phyloP scores from a whole-genome alignment of 2,797 vertebrate genomes.

The Lophotriccus pileatus region DNA sequence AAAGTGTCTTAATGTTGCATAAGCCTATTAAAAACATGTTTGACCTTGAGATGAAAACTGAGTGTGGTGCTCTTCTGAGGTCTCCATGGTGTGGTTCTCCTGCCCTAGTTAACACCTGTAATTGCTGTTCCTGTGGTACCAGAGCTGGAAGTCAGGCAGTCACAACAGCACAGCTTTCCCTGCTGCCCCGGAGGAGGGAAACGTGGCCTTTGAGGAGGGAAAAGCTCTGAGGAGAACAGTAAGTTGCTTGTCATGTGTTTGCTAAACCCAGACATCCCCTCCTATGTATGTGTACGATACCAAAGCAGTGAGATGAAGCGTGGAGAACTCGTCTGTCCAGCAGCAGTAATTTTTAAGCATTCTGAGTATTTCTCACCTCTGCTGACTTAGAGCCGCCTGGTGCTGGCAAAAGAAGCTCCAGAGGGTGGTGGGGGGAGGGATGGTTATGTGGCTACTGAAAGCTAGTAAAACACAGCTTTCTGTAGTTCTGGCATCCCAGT shows the following conservation, averaged over 20 bases:
- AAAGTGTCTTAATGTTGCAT: neutral
- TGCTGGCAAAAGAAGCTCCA: neutral
- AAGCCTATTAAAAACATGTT: neutral
- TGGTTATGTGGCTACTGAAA: neutral
- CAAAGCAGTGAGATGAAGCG: neutral
- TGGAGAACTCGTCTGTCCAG: neutral
- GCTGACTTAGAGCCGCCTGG: neutral
- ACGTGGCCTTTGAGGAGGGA: rapidly evolving
- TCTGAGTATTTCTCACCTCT: neutral
- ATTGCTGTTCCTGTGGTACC: neutral
- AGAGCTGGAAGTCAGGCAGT: neutral
- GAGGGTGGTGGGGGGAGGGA: neutral
- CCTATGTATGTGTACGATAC: rapidly evolving
- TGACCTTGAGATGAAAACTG: neutral
- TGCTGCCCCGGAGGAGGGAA: neutral
- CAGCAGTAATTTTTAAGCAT: neutral
- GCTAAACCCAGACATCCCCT: neutral
- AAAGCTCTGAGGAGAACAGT: neutral
- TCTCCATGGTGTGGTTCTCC: neutral
- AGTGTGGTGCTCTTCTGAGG: neutral
- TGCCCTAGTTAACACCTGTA: neutral
- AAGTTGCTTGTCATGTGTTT: neutral
- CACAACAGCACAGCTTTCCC: neutral
- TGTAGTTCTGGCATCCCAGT: neutral
- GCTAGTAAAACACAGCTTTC: neutral